Conservation (phyloP, 2,888 invertebrate genomes). For the Acrocera orbiculus region DNA sequence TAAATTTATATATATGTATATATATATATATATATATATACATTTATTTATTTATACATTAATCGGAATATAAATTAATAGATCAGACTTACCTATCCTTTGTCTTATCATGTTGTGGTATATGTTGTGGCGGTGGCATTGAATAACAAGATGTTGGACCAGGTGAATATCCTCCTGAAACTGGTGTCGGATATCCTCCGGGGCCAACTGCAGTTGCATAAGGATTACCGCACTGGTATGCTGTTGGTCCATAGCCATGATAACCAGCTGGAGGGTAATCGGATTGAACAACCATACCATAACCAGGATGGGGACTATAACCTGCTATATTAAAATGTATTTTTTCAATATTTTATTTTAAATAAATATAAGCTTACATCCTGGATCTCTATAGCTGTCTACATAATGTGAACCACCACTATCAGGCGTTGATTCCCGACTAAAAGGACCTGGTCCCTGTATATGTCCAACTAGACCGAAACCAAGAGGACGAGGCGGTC, state of each 20-base stretch:
- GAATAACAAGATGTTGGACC: slow-evolving; percentile 55
- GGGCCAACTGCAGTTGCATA: slow-evolving; percentile 32
- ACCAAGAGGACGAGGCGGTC: slow-evolving; percentile 44
- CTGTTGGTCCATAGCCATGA: slow-evolving; percentile 49
- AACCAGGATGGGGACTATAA: slow-evolving; percentile 74
- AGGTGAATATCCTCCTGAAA: slow-evolving; percentile 52
- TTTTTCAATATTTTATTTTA: no score
- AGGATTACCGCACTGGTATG: slow-evolving; percentile 36
- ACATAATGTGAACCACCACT: slow-evolving; percentile 78
- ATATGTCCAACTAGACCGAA: slow-evolving; percentile 37
- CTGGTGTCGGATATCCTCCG: slow-evolving; percentile 48
- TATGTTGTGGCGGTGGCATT: slow-evolving; percentile 72
- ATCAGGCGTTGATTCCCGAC: slow-evolving; percentile 76
- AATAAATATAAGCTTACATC: slow-evolving; percentile 40
- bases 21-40: no score
- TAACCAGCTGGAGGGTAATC: slow-evolving; percentile 65
- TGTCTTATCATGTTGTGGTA: slow-evolving; percentile 56
- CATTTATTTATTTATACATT: neutral
- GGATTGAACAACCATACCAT: slow-evolving; percentile 60
- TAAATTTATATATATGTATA: slow-evolving; percentile 4
- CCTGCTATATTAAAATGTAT: no score
- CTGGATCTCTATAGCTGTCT: slow-evolving; percentile 71
- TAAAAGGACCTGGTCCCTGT: slow-evolving; percentile 50
- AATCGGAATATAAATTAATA: slow-evolving; percentile 7
- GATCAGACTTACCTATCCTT: slow-evolving; percentile 30